These are phyloP conservation scores for Cephalopholis sonnerati DNA, from an alignment of 2,113 vertebrate genomes.

Conservation along the genomic window DNA sequence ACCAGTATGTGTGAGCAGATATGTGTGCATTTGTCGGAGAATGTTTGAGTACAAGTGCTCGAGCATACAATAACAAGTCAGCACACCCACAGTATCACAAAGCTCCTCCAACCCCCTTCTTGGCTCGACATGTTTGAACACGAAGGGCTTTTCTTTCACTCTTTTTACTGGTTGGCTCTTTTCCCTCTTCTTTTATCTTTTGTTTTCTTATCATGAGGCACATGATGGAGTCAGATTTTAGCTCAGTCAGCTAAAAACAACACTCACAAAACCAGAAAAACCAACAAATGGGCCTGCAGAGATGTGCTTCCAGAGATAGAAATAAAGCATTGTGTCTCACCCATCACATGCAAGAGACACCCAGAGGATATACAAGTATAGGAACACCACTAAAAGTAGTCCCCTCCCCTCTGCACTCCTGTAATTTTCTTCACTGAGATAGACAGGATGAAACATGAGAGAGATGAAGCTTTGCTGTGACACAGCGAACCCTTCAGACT, in stretches of 20 bases:
- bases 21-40: constrained; percentile 23
- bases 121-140: constrained; percentile 64
- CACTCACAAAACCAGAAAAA: constrained; percentile 11
- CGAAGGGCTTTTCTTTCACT: constrained; percentile 45
- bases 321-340: constrained; percentile 31
- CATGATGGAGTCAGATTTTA: constrained; percentile 55
- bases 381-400: constrained; percentile 20
- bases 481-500: constrained; percentile 23
- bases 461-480: constrained; percentile 35
- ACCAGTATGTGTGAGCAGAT: constrained; percentile 20
- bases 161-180: constrained; percentile 35
- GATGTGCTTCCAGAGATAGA: constrained; percentile 29
- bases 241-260: constrained; percentile 65
- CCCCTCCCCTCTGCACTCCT: constrained; percentile 4
- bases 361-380: constrained; percentile 12
- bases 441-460: constrained; percentile 46
- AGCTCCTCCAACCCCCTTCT: constrained; percentile 39
- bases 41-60: constrained; percentile 35
- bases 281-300: constrained; percentile 25
- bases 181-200: constrained; percentile 45
- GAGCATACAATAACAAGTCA: constrained; percentile 53
- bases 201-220: constrained; percentile 63
- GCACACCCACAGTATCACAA: constrained; percentile 49
- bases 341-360: constrained; percentile 7
- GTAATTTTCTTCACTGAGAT: constrained; percentile 40